A percentile compares a stretch with the other conserved stretches of the same genome.
These are phyloP conservation scores for Tipula lateralis DNA, from an alignment of 2,888 invertebrate genomes.

Conservation along the genomic window DNA sequence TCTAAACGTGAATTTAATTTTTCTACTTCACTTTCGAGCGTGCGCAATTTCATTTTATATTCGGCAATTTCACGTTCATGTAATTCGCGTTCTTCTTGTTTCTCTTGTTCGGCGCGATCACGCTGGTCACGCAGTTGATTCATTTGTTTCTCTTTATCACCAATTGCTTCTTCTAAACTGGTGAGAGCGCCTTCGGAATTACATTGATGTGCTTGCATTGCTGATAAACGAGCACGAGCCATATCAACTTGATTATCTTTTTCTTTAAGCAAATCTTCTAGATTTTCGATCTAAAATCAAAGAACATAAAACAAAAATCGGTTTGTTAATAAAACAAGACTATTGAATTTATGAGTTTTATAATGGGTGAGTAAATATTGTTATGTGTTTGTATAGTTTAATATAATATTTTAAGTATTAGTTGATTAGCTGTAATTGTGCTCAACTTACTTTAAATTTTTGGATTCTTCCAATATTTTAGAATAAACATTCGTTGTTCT, in stretches of 20 bases:
- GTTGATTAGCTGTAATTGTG: background rate
- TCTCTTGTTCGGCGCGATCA: constrained; percentile 91
- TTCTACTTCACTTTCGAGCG: constrained; percentile 86
- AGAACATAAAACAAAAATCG: background rate
- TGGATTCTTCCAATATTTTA: background rate
- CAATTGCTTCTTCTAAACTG: constrained; percentile 89
- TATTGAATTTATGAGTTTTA: background rate
- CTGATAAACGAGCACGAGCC: constrained; percentile 82
- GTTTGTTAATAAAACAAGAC: background rate
- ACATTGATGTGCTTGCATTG: constrained; percentile 93
- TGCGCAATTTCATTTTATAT: constrained; percentile 89
- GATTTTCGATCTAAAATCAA: constrained; percentile 78
- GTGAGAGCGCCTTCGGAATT: constrained; percentile 89
- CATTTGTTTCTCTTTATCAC: constrained; percentile 97
- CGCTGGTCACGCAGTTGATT: constrained; percentile 84
- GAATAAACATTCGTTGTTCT: background rate
- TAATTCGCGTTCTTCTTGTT: constrained; percentile 90
- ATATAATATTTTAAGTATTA: background rate
- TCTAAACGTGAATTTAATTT: constrained; percentile 82
- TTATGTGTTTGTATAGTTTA: background rate
- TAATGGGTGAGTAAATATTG: background rate
- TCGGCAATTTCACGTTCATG: constrained; percentile 92
- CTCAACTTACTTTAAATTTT: background rate
- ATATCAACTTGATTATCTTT: constrained; percentile 97
- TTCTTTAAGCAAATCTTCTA: constrained; percentile 94